Conservation (phyloP, 2,113 vertebrate genomes). For the Pteropus alecto region DNA sequence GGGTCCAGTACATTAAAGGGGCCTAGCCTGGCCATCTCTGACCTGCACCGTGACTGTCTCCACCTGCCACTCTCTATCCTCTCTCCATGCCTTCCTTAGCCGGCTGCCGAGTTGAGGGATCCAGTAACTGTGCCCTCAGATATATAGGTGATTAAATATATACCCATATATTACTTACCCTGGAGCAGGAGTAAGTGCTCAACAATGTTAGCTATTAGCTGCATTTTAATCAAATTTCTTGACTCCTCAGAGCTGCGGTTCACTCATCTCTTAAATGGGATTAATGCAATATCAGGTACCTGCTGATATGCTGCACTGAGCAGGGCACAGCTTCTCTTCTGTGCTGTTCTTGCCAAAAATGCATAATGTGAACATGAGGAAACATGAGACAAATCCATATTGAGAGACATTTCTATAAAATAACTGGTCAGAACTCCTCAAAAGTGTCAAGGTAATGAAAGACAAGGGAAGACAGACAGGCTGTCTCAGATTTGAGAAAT, state of each 20-base stretch:
- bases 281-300: rapidly evolving
- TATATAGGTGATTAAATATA: background rate
- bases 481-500: rapidly evolving
- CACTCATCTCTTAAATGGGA: background rate
- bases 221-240: background rate
- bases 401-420: background rate
- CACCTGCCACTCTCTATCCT: background rate
- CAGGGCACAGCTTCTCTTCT: background rate
- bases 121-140: background rate
- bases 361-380: background rate
- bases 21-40: background rate
- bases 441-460: background rate
- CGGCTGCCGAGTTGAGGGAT: too few species aligned
- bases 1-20: background rate
- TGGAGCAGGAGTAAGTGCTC: background rate
- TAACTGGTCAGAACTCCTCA: background rate
- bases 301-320: rapidly evolving
- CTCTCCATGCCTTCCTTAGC: background rate
- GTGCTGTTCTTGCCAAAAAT: background rate
- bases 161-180: too few species aligned
- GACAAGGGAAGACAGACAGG: rapidly evolving
- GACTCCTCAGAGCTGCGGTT: background rate
- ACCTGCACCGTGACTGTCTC: background rate
- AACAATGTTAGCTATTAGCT: background rate
- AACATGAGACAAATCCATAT: background rate